phyloP scores from a whole-genome alignment of 2,797 vertebrate species.

The Chelon labrosus region DNA sequence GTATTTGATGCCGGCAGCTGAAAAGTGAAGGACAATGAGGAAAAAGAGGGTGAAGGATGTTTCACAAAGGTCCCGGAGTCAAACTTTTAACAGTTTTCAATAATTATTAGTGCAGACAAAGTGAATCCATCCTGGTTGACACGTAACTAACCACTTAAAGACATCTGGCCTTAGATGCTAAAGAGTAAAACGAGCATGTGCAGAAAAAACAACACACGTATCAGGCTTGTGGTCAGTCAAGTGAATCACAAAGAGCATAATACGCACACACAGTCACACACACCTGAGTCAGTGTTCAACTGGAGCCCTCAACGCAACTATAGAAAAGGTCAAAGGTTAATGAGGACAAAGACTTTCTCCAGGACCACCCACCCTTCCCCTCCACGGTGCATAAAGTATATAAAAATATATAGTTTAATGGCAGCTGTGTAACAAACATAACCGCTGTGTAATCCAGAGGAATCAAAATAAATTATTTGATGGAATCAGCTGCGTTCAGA shows the following conservation, averaged over 20 bases:
- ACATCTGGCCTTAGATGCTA: background rate
- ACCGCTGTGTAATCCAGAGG: background rate
- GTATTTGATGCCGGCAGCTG: background rate
- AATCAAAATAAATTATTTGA: background rate
- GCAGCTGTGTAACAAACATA: background rate
- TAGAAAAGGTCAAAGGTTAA: slow-evolving; percentile 73
- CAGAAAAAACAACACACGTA: background rate
- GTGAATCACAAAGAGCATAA: slow-evolving; percentile 39
- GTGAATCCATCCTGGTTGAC: background rate
- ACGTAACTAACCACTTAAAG: slow-evolving; percentile 8
- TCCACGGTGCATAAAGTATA: slow-evolving; percentile 2
- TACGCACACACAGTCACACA: slow-evolving; percentile 8
- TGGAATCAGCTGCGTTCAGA: background rate
- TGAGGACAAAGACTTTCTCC: slow-evolving; percentile 51
- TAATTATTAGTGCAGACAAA: background rate
- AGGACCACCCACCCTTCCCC: slow-evolving; percentile 75
- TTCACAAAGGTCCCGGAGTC: background rate
- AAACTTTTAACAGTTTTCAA: background rate
- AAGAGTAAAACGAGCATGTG: slow-evolving; percentile 13
- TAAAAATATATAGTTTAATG: background rate
- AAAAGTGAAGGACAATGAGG: background rate
- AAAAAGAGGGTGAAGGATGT: background rate
- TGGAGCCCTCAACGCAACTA: slow-evolving; percentile 38
- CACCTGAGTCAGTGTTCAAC: slow-evolving; percentile 65
- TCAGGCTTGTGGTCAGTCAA: slow-evolving; percentile 45